These are phyloP conservation scores for Tipula unca DNA, from an alignment of 2,888 invertebrate species.

Conservation along the genomic window DNA sequence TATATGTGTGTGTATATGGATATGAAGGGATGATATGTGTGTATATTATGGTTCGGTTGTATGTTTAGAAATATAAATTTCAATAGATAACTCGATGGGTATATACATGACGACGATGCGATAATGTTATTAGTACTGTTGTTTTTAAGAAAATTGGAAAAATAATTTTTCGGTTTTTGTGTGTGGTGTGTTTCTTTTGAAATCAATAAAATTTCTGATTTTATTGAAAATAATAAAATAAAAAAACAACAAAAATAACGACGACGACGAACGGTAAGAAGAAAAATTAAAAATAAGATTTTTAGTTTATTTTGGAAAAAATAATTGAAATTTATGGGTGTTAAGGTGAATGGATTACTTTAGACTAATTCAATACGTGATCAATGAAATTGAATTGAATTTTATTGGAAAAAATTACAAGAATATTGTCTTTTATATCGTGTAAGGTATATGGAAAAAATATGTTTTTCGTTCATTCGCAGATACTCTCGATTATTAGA, in stretches of 20 bases:
- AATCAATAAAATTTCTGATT: conserved; percentile 14
- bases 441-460: neutral
- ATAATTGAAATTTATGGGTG: conserved; percentile 19
- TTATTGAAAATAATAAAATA: conserved; percentile 1
- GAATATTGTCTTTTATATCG: neutral
- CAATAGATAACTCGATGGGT: neutral
- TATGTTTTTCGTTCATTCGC: neutral
- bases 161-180: neutral
- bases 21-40: neutral
- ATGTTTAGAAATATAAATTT: neutral
- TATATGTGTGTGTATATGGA: too few species aligned
- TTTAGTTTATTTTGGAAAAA: conserved; percentile 20
- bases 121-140: neutral
- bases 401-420: neutral
- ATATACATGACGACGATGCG: neutral
- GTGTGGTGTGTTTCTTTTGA: neutral
- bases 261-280: neutral
- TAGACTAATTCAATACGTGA: conserved; percentile 8
- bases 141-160: neutral
- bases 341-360: conserved; percentile 14
- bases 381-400: conserved; percentile 14
- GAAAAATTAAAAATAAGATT: conserved; percentile 10
- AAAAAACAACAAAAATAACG: neutral
- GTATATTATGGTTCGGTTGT: neutral
- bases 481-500: neutral